Evolutionary conservation across 2,113 vertebrate species (phyloP).

Genomic region (Tamias sibiricus): DNA sequence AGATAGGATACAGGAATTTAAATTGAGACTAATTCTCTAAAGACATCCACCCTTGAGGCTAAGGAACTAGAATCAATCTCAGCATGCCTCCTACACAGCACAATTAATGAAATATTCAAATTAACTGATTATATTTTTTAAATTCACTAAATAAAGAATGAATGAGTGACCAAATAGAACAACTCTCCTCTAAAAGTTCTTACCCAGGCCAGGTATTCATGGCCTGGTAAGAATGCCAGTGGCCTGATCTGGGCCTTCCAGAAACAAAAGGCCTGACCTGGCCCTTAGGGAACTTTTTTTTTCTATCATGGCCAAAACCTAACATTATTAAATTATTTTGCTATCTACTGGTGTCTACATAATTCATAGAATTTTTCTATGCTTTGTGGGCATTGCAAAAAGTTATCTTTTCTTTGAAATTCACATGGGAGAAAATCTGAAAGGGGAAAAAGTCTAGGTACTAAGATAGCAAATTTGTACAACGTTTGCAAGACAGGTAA

Average conservation of each 20-base stretch:
- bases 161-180: background rate
- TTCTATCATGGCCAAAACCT: background rate
- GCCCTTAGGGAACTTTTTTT: background rate
- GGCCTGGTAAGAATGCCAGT: background rate
- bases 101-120: background rate
- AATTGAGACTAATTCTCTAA: background rate
- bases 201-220: background rate
- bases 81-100: background rate
- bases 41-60: background rate
- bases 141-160: background rate
- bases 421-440: background rate
- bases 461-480: background rate
- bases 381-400: background rate
- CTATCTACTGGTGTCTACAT: background rate
- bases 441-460: background rate
- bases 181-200: background rate
- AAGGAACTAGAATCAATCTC: background rate
- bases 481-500: background rate
- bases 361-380: background rate
- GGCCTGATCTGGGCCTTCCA: background rate
- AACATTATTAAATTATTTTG: background rate
- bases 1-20: background rate
- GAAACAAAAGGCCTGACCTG: background rate
- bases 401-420: conserved; percentile 31
- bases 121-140: background rate